phyloP scores from a whole-genome alignment of 2,797 vertebrate genomes.

The Mormyrops attenuatus region DNA sequence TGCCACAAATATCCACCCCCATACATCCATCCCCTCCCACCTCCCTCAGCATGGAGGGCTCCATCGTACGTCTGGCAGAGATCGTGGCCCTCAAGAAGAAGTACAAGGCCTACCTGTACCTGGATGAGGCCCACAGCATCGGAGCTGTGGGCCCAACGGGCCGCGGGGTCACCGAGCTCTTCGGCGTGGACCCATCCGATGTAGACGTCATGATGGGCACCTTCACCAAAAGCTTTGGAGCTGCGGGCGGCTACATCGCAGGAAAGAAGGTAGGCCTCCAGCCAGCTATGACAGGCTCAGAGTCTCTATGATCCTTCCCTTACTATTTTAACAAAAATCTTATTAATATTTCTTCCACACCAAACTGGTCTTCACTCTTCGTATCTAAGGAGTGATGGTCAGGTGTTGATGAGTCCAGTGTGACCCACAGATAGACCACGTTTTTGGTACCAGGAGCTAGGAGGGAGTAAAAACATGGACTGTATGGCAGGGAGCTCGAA shows the following conservation, averaged over 20 bases:
- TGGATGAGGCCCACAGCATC: constrained; percentile 93
- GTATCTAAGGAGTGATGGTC: neutral
- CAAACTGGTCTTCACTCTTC: neutral
- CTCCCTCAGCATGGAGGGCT: constrained; percentile 85
- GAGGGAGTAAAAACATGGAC: no score
- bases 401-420: neutral
- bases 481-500: no score
- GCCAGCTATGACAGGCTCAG: neutral
- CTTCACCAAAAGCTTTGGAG: constrained; percentile 89
- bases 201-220: constrained; percentile 91
- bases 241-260: constrained; percentile 85
- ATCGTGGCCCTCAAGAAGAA: constrained; percentile 85
- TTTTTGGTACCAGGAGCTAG: no score
- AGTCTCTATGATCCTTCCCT: neutral
- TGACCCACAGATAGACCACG: no score
- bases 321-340: neutral
- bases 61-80: constrained; percentile 79
- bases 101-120: constrained; percentile 87
- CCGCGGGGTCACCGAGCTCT: constrained; percentile 74
- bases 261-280: constrained; percentile 72
- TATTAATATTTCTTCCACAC: neutral
- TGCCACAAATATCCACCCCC: constrained; percentile 12
- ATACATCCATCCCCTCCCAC: neutral
- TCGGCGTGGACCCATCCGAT: constrained; percentile 72
- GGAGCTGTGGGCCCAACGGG: constrained; percentile 75